These are phyloP conservation scores for Papilio polytes DNA, from an alignment of 1,140 invertebrate genomes.

Conservation along the genomic window DNA sequence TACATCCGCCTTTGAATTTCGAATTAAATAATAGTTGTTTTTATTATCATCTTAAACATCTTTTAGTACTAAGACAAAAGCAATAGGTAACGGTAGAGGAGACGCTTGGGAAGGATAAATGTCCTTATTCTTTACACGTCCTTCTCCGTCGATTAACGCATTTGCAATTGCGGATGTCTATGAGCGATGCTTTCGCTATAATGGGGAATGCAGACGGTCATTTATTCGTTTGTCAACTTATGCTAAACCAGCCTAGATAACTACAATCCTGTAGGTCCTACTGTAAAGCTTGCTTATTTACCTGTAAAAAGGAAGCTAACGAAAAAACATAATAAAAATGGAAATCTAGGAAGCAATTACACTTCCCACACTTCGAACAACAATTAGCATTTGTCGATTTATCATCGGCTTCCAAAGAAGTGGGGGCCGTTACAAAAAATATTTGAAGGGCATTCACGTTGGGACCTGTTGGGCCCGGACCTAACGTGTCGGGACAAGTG, in stretches of 20 bases:
- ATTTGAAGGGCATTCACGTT: constrained; percentile 50
- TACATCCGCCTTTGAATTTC: neutral
- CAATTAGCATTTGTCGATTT: constrained; percentile 24
- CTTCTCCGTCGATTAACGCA: too few relatives aligned
- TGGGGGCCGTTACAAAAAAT: constrained; percentile 34
- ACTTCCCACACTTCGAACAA: neutral
- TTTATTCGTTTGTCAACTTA: too few relatives aligned
- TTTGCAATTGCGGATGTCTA: too few relatives aligned
- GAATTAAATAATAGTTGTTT: constrained; percentile 5
- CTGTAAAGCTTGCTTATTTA: neutral
- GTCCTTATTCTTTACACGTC: too few relatives aligned
- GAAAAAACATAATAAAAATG: neutral
- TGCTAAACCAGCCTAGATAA: too few relatives aligned
- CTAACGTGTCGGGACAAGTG: constrained; percentile 51
- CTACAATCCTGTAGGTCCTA: too few relatives aligned
- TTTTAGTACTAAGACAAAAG: too few relatives aligned
- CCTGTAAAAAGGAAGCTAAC: neutral
- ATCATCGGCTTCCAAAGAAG: neutral
- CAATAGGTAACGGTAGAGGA: too few relatives aligned
- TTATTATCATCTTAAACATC: neutral
- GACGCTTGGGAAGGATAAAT: too few relatives aligned
- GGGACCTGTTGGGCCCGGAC: constrained; percentile 49
- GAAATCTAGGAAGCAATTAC: neutral
- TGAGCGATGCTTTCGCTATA: too few relatives aligned
- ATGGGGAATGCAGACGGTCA: too few relatives aligned